These are phyloP conservation scores for Drosophila nebulosa DNA, from an alignment of 1,140 invertebrate species.

Conservation along the genomic window DNA sequence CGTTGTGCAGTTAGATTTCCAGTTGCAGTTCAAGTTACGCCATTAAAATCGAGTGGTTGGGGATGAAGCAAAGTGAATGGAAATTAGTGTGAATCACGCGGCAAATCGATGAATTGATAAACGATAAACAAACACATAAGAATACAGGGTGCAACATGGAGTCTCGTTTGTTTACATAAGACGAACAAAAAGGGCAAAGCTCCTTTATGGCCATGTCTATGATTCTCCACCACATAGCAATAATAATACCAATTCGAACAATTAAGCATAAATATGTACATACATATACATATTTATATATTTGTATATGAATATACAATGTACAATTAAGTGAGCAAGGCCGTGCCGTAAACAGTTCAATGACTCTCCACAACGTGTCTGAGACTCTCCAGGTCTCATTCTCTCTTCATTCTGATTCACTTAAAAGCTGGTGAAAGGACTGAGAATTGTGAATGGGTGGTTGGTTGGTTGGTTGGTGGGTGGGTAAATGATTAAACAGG, in stretches of 20 bases:
- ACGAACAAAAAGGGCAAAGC: slow-evolving; percentile 48
- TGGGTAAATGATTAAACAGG: no score
- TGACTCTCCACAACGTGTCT: slow-evolving; percentile 48
- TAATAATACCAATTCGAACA: slow-evolving; percentile 4
- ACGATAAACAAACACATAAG: neutral
- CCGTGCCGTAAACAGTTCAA: slow-evolving; percentile 72
- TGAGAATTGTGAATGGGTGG: neutral
- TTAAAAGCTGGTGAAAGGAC: neutral
- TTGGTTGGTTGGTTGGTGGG: no score
- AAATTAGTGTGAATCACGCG: slow-evolving; percentile 36
- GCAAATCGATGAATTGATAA: slow-evolving; percentile 39
- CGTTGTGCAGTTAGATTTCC: slow-evolving; percentile 29
- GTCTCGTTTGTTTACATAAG: slow-evolving; percentile 54
- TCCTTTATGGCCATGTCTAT: neutral
- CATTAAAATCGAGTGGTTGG: neutral
- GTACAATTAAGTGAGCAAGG: slow-evolving; percentile 62
- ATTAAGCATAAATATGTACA: neutral
- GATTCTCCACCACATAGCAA: slow-evolving; percentile 1
- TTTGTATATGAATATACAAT: neutral
- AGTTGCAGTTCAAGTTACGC: slow-evolving; percentile 15
- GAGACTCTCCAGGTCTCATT: slow-evolving; percentile 4
- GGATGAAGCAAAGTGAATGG: slow-evolving; percentile 14
- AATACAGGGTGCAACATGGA: neutral
- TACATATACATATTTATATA: neutral
- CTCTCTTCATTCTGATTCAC: slow-evolving; percentile 9